Evolutionary conservation across 1,140 invertebrate species (phyloP), one percentile per base, ranked within the genome.

Genomic region (Microplitis mediator): DNA sequence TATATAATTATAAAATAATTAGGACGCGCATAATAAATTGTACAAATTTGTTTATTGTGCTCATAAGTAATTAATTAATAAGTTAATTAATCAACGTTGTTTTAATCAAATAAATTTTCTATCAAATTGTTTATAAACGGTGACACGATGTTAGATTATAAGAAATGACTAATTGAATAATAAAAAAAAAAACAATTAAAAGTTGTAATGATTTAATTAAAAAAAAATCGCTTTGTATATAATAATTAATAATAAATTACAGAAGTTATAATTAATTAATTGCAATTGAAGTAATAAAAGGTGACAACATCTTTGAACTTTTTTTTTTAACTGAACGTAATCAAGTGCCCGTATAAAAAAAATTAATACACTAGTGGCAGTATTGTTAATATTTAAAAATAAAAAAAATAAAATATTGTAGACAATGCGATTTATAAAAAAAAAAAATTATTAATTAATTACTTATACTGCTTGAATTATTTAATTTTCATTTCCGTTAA

Each of bases 51-150:
- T 83, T 85, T 86, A 85, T 85, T 79, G 76, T 85, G 82, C 82
- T 85, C 82, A 83, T 74, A 77, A 81, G 74, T 83, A 81, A 81
- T 76, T 75, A 81, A 63, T 58, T 45, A 58, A 45, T 31, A n/a
- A n/a, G 79, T 77, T 80, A 83, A 81, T 31, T 23, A 23, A 79
- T 77, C 80, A 83, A 81, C 71, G 77, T 86, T 86, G 79, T 86
- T 86, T 86, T 85, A 82, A 85, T 84, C 79, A 81, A 76, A 82
- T 81, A 85, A 83, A 85, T 85, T 86, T 86, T 86, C 84, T 86
- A 85, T 85, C 73, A 81, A 83, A 83, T 81, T 85, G 82, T 86
- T 85, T 85, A 86, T 85, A 85, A 82, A 77, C 71, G 71, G 80
- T 66, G 65, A 80, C 72, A 67, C 2, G 23, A 23, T 78, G 78